Base-by-base conservation (phyloP, 2,113 vertebrate genomes). In the Sturnira hondurensis region DNA sequence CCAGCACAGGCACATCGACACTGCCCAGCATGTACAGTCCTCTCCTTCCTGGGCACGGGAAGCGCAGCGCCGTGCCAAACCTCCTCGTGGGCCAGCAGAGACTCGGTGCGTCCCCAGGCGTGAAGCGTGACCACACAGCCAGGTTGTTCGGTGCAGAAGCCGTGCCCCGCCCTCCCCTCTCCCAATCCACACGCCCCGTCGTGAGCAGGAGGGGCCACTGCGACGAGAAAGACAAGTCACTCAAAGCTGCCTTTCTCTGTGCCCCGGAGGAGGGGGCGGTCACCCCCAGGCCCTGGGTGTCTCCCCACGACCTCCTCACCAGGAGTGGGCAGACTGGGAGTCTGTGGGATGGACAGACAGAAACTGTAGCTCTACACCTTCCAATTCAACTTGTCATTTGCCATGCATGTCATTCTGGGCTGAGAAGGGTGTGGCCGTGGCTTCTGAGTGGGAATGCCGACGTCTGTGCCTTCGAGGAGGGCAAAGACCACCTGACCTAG, bases 101-200 rank as follows among this genome's bases (percentile, higher is more conserved):
- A 86, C 81, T 80, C 87, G 38, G 13, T 56, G 91, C 71, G 1
- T 85, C 61, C 82, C 94, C 17, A 96, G 91, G 93, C 7, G 2
- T 94, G 96, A 96, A 91, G 93, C 50, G 4, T 85, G 82, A 92
- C 94, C 94, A 83, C 92, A 86, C 3, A 94, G 94, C 93, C 95
- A 96, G 93, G 76, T 28, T 13, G 52, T 74, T 43, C n/a, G 81
- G 81, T 65, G 50, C 85, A 74, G 36, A 86, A 80, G 81, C 85
- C 0, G 54, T 94, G 89, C 90, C 95, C 89, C 2, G 12, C 89
- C 94, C 83, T 33, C 76, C 58, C 20, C 52, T 74, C 92, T 56
- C 56, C 47, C 43, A 41, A 65, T 50, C 33, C 80, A 89, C 87
- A 58, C 73, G 68, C 45, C 76, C 89, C 33, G 1, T n/a, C 1